Percentiles rank a stretch among this genome's conserved stretches.
phyloP scores from a whole-genome alignment of 2,113 vertebrate species.

The Apaloderma vittatum region DNA sequence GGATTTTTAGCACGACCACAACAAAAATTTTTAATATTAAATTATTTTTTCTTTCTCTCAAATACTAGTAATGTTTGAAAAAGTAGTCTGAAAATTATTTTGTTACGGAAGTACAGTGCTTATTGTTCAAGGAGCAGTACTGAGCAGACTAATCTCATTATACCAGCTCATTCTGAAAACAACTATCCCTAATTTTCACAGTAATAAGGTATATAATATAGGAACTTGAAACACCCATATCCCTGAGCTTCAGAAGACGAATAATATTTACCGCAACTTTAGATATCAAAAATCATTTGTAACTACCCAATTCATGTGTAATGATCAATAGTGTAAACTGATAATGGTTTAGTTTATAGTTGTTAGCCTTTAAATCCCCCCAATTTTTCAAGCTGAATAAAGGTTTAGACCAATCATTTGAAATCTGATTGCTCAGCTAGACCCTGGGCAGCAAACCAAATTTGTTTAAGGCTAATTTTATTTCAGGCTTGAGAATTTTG shows the following conservation, averaged over 20 bases:
- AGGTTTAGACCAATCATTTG: slow-evolving; percentile 8
- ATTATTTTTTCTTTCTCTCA: background rate
- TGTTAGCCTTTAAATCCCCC: slow-evolving; percentile 21
- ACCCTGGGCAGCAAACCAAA: background rate
- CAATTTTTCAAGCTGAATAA: slow-evolving; percentile 35
- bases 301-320: background rate
- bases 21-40: background rate
- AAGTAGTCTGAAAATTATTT: background rate
- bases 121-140: background rate
- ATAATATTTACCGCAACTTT: background rate
- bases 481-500: slow-evolving; percentile 41
- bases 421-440: slow-evolving; percentile 40
- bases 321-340: background rate
- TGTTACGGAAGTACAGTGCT: background rate
- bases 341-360: background rate
- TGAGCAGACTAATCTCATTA: background rate
- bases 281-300: background rate
- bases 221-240: background rate
- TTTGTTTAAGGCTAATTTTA: slow-evolving; percentile 51
- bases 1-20: background rate
- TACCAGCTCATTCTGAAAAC: background rate
- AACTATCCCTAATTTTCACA: background rate
- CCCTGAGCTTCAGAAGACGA: background rate
- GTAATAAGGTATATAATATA: background rate
- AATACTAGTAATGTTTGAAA: background rate